Conservation (phyloP, 2,113 vertebrate species). For the Tupaia chinensis region DNA sequence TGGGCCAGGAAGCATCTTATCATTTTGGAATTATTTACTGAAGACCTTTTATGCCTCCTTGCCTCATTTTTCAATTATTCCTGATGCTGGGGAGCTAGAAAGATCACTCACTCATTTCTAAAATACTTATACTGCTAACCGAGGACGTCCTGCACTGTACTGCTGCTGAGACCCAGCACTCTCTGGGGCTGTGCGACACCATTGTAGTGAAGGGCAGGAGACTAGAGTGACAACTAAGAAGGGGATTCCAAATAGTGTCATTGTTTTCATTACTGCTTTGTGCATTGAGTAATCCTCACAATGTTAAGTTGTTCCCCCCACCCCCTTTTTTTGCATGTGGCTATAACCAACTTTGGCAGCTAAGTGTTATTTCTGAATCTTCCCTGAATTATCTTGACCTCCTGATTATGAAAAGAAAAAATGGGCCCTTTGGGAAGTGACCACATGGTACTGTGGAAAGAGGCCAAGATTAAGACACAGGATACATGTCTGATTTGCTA, state of each 20-base stretch:
- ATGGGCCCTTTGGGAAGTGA: conserved; percentile 45
- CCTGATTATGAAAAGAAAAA: conserved; percentile 54
- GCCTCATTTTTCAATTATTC: conserved; percentile 81
- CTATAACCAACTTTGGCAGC: conserved; percentile 21
- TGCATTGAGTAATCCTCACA: not conserved
- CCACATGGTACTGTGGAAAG: conserved; percentile 18
- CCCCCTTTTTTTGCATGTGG: not conserved
- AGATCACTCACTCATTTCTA: conserved; percentile 72
- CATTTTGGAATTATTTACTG: conserved; percentile 76
- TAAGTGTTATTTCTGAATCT: conserved; percentile 48
- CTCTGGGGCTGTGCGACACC: not conserved
- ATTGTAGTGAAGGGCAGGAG: not conserved
- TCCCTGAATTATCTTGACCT: conserved; percentile 70
- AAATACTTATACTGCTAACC: conserved; percentile 74
- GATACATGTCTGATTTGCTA: not conserved
- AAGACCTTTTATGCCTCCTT: conserved; percentile 54
- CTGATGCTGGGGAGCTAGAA: conserved; percentile 62
- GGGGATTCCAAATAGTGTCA: not conserved
- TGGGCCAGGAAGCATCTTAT: conserved; percentile 76
- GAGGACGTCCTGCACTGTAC: conserved; percentile 20
- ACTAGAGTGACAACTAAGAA: not conserved
- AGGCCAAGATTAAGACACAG: conserved; percentile 2
- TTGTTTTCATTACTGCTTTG: not conserved
- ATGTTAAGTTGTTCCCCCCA: not conserved
- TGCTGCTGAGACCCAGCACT: conserved; percentile 48